Evolutionary conservation across 2,797 vertebrate genomes (phyloP).

Genomic region (Eutrigla gurnardus): DNA sequence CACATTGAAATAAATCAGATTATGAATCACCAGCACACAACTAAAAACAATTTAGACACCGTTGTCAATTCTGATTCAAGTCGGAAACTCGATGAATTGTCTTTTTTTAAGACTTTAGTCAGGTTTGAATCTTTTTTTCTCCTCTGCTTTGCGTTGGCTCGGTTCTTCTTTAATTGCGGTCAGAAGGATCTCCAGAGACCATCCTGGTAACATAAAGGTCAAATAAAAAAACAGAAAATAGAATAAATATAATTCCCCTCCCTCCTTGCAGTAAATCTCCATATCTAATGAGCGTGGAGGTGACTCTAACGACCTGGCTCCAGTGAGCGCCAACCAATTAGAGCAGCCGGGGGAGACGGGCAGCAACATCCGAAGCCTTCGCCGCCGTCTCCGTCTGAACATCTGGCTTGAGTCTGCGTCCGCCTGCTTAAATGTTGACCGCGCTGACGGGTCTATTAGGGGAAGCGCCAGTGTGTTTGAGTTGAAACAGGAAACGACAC

Average conservation of each 20-base stretch:
- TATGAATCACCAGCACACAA: background rate
- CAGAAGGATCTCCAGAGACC: background rate
- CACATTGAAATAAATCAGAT: too few relatives aligned
- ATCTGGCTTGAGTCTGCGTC: slow-evolving; percentile 51
- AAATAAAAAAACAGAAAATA: slow-evolving; percentile 27
- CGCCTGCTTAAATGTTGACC: slow-evolving; percentile 37
- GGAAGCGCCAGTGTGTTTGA: slow-evolving; percentile 8
- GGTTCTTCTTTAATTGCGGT: slow-evolving; percentile 7
- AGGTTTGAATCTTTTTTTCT: background rate
- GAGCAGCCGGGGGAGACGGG: slow-evolving; percentile 30
- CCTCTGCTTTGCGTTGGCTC: background rate
- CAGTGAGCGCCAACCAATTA: slow-evolving; percentile 58
- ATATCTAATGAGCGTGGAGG: slow-evolving; percentile 69
- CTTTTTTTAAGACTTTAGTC: background rate
- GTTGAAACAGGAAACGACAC: slow-evolving; percentile 52
- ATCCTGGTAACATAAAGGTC: slow-evolving; percentile 32
- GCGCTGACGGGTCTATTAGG: slow-evolving; percentile 55
- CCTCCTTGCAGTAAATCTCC: slow-evolving; percentile 48
- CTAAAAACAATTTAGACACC: background rate
- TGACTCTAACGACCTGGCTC: slow-evolving; percentile 56
- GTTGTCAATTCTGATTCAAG: background rate
- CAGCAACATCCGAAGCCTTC: slow-evolving; percentile 15
- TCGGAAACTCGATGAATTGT: background rate
- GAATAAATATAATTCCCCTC: slow-evolving; percentile 13
- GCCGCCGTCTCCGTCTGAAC: slow-evolving; percentile 32